Evolutionary conservation across 2,113 vertebrate genomes (phyloP).

Genomic region (Nerophis lumbriciformis): DNA sequence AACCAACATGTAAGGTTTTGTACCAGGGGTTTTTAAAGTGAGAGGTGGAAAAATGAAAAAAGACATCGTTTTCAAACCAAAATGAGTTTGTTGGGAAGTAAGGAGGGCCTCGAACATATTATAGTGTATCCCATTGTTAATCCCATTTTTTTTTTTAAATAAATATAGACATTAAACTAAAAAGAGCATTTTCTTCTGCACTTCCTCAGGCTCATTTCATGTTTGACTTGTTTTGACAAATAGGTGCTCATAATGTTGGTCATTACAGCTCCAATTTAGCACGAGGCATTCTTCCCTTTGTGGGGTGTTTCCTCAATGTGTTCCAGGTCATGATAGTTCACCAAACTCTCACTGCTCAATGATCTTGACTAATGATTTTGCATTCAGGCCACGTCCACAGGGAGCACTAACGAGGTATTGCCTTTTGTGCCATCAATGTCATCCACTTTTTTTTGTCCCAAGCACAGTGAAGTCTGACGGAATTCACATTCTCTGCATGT

Average conservation of each 20-base stretch:
- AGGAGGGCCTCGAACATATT: too few relatives aligned
- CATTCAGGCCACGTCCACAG: slow-evolving; percentile 35
- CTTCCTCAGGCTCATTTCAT: not conserved
- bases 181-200: not conserved
- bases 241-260: slow-evolving; percentile 3
- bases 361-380: slow-evolving; percentile 52
- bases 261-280: slow-evolving; percentile 16
- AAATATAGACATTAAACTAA: not conserved
- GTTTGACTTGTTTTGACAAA: slow-evolving; percentile 2
- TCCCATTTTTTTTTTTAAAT: too few relatives aligned
- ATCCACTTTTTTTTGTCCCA: slow-evolving; percentile 26
- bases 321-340: slow-evolving; percentile 57
- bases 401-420: slow-evolving; percentile 36
- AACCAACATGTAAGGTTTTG: too few relatives aligned
- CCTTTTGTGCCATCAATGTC: slow-evolving; percentile 10
- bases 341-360: slow-evolving; percentile 37
- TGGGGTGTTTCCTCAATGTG: slow-evolving; percentile 42
- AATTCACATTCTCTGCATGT: slow-evolving; percentile 10
- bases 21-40: too few relatives aligned
- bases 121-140: too few relatives aligned
- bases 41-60: too few relatives aligned
- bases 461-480: not conserved
- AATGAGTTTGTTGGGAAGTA: too few relatives aligned
- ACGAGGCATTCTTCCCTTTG: slow-evolving; percentile 5
- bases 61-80: too few relatives aligned